Conservation (phyloP, 1,140 invertebrate genomes). For the Grapholita molesta region DNA sequence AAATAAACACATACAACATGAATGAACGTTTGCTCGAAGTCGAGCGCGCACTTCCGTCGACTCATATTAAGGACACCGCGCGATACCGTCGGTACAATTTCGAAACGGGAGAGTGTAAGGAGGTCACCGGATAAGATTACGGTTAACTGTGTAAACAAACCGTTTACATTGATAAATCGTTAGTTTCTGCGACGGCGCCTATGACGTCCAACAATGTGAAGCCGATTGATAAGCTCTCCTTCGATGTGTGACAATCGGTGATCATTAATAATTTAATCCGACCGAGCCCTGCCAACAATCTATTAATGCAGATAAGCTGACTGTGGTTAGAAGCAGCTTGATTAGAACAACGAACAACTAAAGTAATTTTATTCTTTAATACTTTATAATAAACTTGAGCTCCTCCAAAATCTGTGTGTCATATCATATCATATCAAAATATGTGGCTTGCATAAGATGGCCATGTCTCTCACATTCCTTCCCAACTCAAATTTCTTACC, state of each 20-base stretch:
- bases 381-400: too few relatives aligned
- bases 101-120: conserved; percentile 74
- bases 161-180: conserved; percentile 72
- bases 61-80: conserved; percentile 59
- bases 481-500: too few relatives aligned
- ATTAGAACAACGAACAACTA: background rate
- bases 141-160: conserved; percentile 74
- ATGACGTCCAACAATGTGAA: conserved; percentile 42
- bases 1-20: conserved; percentile 66
- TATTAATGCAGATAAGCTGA: conserved; percentile 1
- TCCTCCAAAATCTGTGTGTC: too few relatives aligned
- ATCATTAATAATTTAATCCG: conserved; percentile 3
- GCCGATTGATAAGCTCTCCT: conserved; percentile 37
- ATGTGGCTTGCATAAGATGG: too few relatives aligned
- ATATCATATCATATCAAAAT: too few relatives aligned
- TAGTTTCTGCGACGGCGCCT: conserved; percentile 68
- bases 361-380: too few relatives aligned
- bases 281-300: background rate
- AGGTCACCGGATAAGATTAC: conserved; percentile 76
- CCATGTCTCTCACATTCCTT: too few relatives aligned
- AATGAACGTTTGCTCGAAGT: conserved; percentile 55
- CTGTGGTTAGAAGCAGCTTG: background rate
- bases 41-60: conserved; percentile 59
- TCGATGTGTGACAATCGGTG: conserved; percentile 24
- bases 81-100: conserved; percentile 69